Base-by-base conservation (phyloP, 2,888 invertebrate genomes). In the Crioceris asparagi region DNA sequence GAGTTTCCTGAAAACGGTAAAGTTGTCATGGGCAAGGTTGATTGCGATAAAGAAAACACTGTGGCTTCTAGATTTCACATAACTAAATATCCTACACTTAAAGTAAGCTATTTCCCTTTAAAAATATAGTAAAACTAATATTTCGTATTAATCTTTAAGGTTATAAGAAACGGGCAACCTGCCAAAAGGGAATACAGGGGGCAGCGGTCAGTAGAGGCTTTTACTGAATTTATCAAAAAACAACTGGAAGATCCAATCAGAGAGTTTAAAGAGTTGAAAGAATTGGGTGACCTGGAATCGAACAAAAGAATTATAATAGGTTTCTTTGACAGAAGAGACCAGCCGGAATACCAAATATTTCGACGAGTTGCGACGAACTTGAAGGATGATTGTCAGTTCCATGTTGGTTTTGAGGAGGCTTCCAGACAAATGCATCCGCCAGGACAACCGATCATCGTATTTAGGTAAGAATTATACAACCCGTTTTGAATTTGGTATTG, bases 11-110 rank as follows among this genome's bases (percentile, higher is more conserved):
- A 83, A 41, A 62, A 76, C 11, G 90, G 91, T 8, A 81, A 77
- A 63, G 88, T 97, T 7, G 84, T 91, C 5, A 82, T 97, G 73
- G 97, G 85, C 29, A 93, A 93, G 70, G 90, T 98, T 5, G 96
- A 98, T 66, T 96, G 97, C 69, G 98, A 99, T 67, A 76, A 75
- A 54, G 91, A 98, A 69, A 79, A 81, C 70, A 68, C 76, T 14
- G 72, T 97, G 39, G 86, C 96, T 2, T 78, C 84, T 4, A 77
- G 88, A 51, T 98, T 92, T 66, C 93, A 94, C 58, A 94, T 98
- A 40, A 85, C 83, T 39, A 99, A 99, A 69, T 99, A 98, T 69
- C 98, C 98, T 4, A 99, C 98, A 4, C 66, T 99, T 39, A 99
- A 99, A 68, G 27, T 27, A 14, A 14, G 27, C 12, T 8, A 26